These are phyloP conservation scores for Nesoenas mayeri DNA, from an alignment of 2,113 vertebrate species.

Conservation along the genomic window DNA sequence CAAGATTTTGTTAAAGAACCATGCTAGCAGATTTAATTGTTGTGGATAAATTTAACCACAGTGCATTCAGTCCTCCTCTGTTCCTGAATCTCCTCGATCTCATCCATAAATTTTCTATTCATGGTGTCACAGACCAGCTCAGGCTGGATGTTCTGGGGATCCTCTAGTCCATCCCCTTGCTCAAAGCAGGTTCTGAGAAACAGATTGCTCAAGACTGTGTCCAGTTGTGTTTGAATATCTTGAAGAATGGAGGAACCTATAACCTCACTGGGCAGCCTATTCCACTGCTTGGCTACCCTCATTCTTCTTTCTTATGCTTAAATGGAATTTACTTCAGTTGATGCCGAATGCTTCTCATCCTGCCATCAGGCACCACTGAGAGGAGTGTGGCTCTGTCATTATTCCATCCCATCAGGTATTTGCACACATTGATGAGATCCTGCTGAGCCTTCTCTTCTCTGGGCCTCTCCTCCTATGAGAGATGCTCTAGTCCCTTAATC, in stretches of 20 bases:
- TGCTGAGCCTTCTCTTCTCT: background rate
- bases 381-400: background rate
- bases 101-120: background rate
- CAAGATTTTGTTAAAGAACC: background rate
- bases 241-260: background rate
- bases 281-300: background rate
- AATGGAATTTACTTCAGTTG: background rate
- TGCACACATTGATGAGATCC: background rate
- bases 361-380: background rate
- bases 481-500: background rate
- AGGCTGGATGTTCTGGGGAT: background rate
- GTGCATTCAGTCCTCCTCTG: background rate
- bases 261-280: accelerated
- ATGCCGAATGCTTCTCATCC: background rate
- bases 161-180: background rate
- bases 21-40: background rate
- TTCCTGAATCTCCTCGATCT: background rate
- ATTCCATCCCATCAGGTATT: background rate
- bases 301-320: background rate
- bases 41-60: background rate
- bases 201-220: background rate
- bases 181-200: background rate
- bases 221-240: background rate
- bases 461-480: background rate
- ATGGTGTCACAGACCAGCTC: background rate